Conservation (phyloP, 2,888 invertebrate species). For the Frankliniella intonsa region DNA sequence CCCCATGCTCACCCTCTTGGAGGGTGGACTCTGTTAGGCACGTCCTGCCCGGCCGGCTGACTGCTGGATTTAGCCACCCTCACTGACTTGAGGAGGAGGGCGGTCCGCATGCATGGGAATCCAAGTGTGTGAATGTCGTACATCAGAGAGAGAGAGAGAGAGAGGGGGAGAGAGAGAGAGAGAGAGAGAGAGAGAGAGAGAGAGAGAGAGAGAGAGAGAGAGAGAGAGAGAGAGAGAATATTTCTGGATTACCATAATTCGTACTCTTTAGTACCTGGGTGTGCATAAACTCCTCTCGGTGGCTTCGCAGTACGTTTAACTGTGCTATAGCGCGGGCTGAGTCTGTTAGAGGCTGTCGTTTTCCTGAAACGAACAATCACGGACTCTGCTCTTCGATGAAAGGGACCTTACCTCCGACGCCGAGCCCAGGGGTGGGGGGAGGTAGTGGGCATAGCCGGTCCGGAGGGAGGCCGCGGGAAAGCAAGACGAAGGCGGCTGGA, state of each 20-base stretch:
- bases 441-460: background rate
- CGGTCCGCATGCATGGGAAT: background rate
- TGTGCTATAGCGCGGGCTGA: too few species aligned
- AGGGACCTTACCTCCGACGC: too few species aligned
- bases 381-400: background rate
- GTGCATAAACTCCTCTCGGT: too few species aligned
- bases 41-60: background rate
- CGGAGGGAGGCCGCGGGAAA: background rate
- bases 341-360: too few species aligned
- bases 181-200: background rate
- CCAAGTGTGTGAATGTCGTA: background rate
- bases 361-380: too few species aligned
- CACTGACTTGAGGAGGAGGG: background rate
- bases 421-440: background rate
- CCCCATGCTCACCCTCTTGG: background rate
- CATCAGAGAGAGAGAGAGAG: background rate
- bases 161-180: background rate
- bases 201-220: background rate
- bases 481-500: background rate
- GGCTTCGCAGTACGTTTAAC: too few species aligned
- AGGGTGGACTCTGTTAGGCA: background rate
- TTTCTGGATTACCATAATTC: too few species aligned
- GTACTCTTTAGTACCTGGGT: too few species aligned
- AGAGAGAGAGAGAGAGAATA: background rate
- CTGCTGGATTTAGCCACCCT: background rate